Conservation (phyloP, 2,888 invertebrate genomes). For the Dolichopus griseipennis region DNA sequence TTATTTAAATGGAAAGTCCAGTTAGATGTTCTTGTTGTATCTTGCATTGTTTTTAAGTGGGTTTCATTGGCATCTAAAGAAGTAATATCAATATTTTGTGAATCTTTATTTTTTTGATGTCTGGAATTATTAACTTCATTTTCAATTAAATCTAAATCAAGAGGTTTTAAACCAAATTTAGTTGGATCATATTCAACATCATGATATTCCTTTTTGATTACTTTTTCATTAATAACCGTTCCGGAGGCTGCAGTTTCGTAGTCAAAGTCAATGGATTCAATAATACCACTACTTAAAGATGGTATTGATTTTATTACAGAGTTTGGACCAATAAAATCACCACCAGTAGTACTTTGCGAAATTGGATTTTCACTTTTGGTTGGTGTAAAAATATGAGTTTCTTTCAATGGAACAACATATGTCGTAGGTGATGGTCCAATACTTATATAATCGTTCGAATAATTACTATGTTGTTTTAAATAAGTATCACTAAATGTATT, state of each 20-base stretch:
- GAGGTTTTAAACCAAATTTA: not conserved
- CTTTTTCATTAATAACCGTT: slow-evolving; percentile 42
- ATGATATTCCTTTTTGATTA: slow-evolving; percentile 43
- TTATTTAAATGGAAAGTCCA: not conserved
- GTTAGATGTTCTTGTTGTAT: not conserved
- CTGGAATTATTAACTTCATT: not conserved
- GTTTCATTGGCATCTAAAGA: not conserved
- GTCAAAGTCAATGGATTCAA: slow-evolving; percentile 38
- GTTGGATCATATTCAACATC: slow-evolving; percentile 42
- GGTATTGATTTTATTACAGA: slow-evolving; percentile 25
- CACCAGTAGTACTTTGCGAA: slow-evolving; percentile 20
- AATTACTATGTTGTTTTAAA: slow-evolving; percentile 21
- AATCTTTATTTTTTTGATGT: not conserved
- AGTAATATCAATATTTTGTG: not conserved
- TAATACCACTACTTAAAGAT: slow-evolving; percentile 19
- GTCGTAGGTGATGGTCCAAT: slow-evolving; percentile 27
- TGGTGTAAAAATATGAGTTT: slow-evolving; percentile 43
- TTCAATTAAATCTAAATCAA: not conserved
- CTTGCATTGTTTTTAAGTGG: too few relatives aligned
- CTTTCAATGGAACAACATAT: slow-evolving; percentile 39
- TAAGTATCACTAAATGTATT: slow-evolving; percentile 17
- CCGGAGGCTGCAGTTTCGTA: slow-evolving; percentile 42
- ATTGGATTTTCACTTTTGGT: slow-evolving; percentile 33
- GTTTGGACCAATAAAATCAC: slow-evolving; percentile 11
- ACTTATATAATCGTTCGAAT: slow-evolving; percentile 21